A percentile compares a stretch with the other conserved stretches of the same genome.
Conservation (phyloP, 2,888 invertebrate species). For the Ferdinandea cuprea region DNA sequence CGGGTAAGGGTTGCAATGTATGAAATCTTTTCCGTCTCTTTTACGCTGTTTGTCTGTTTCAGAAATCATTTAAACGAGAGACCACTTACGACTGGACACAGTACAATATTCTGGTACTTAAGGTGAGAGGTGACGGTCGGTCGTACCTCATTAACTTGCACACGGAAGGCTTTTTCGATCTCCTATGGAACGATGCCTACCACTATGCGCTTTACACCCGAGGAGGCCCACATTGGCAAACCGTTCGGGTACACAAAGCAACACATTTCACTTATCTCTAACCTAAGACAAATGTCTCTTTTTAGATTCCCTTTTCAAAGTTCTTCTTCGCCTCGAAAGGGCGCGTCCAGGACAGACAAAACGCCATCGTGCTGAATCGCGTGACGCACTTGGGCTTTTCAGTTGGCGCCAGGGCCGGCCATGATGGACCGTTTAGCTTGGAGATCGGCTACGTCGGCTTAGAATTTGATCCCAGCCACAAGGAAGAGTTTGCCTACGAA, state of each 20-base stretch:
- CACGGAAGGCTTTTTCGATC: conserved; percentile 90
- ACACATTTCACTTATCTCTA: background rate
- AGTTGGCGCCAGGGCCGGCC: conserved; percentile 88
- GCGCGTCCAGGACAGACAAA: conserved; percentile 92
- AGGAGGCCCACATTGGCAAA: conserved; percentile 99
- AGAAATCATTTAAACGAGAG: conserved; percentile 92
- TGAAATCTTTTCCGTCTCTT: background rate
- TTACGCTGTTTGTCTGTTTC: conserved; percentile 76
- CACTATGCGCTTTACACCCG: conserved; percentile 94
- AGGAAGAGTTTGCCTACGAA: conserved; percentile 96
- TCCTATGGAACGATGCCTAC: conserved; percentile 95
- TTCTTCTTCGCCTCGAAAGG: conserved; percentile 93
- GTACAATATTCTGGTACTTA: conserved; percentile 90
- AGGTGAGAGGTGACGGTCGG: conserved; percentile 96
- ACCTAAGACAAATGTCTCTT: background rate
- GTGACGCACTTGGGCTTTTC: conserved; percentile 92
- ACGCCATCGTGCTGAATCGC: conserved; percentile 85
- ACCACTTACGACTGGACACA: conserved; percentile 88
- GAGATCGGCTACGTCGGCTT: conserved; percentile 97
- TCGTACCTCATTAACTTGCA: conserved; percentile 93
- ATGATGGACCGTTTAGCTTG: conserved; percentile 92
- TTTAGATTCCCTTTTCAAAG: conserved; percentile 95
- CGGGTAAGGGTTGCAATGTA: conserved; percentile 84
- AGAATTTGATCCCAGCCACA: conserved; percentile 90
- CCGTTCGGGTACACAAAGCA: conserved; percentile 87